A percentile compares a stretch with the other conserved stretches of the same genome.
These are phyloP conservation scores for Saturnia japonica DNA, from an alignment of 2,888 invertebrate species.

Conservation along the genomic window DNA sequence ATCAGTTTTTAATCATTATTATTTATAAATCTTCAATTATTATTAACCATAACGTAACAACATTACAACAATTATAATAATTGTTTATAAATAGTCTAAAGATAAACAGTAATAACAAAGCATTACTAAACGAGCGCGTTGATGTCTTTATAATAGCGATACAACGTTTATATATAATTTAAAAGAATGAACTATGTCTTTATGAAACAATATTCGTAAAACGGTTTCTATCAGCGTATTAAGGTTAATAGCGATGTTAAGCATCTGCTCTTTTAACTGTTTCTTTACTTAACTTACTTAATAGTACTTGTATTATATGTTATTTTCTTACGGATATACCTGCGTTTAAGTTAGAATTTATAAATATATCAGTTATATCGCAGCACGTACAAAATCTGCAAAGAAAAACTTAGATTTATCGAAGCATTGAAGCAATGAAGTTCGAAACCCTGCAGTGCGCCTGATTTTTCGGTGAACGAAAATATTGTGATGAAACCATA, in stretches of 20 bases:
- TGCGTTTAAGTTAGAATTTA: background rate
- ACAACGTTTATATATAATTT: slow-evolving; percentile 27
- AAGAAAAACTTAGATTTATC: too few relatives aligned
- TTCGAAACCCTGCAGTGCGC: too few relatives aligned
- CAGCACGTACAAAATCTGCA: too few relatives aligned
- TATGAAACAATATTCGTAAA: slow-evolving; percentile 28
- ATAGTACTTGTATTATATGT: background rate
- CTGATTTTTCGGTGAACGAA: too few relatives aligned
- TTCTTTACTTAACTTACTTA: slow-evolving; percentile 8
- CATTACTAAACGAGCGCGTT: slow-evolving; percentile 33
- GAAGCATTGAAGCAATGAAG: background rate
- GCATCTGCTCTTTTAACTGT: slow-evolving; percentile 31
- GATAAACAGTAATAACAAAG: slow-evolving; percentile 10
- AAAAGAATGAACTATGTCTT: slow-evolving; percentile 27
- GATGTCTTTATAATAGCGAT: slow-evolving; percentile 51
- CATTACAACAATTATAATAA: background rate
- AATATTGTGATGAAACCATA: too few relatives aligned
- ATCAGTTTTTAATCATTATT: background rate
- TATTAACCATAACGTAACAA: background rate
- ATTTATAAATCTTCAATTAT: background rate
- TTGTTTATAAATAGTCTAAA: background rate
- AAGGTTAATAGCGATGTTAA: slow-evolving; percentile 29
- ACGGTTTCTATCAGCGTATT: slow-evolving; percentile 22
- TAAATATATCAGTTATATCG: background rate
- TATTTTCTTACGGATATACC: background rate